A percentile compares a stretch with the other conserved stretches of the same genome.
Conservation (phyloP, 2,797 vertebrate species). For the Semaprochilodus insignis region DNA sequence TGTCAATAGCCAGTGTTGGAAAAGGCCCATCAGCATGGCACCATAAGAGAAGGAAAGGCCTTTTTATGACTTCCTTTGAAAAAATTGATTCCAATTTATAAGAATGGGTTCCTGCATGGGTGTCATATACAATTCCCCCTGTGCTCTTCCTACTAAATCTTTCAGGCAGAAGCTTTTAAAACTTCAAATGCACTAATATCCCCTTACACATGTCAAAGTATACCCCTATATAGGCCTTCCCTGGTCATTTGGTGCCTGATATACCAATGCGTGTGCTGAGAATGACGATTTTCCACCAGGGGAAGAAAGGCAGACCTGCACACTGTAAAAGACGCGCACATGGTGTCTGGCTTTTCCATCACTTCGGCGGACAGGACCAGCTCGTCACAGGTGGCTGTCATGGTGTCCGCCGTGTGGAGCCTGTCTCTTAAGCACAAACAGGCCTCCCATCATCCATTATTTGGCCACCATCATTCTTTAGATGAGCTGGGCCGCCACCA, state of each 20-base stretch:
- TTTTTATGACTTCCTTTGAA: constrained; percentile 83
- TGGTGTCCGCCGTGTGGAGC: constrained; percentile 37
- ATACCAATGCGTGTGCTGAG: constrained; percentile 68
- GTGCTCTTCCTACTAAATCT: constrained; percentile 77
- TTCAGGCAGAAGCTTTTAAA: constrained; percentile 85
- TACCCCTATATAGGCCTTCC: constrained; percentile 72
- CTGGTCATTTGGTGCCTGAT: constrained; percentile 64
- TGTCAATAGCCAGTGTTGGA: constrained; percentile 68
- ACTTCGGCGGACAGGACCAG: constrained; percentile 55
- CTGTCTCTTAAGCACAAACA: constrained; percentile 44
- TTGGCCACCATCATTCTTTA: background rate
- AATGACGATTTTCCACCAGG: constrained; percentile 67
- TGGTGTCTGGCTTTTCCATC: constrained; percentile 77
- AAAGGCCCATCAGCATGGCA: constrained; percentile 73
- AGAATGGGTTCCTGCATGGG: constrained; percentile 67
- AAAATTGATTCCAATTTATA: constrained; percentile 76
- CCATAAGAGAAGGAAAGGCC: constrained; percentile 57
- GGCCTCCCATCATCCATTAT: constrained; percentile 37
- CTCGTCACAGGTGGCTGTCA: constrained; percentile 33
- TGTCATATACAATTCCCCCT: constrained; percentile 73
- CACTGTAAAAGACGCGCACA: constrained; percentile 72
- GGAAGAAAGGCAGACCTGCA: constrained; percentile 65
- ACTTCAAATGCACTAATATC: constrained; percentile 83
- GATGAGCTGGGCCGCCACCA: constrained; percentile 11
- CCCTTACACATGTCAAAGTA: constrained; percentile 80